Percentiles rank a stretch among this genome's conserved stretches.
phyloP scores from a whole-genome alignment of 1,140 invertebrate species.

The Penaeus japonicus region DNA sequence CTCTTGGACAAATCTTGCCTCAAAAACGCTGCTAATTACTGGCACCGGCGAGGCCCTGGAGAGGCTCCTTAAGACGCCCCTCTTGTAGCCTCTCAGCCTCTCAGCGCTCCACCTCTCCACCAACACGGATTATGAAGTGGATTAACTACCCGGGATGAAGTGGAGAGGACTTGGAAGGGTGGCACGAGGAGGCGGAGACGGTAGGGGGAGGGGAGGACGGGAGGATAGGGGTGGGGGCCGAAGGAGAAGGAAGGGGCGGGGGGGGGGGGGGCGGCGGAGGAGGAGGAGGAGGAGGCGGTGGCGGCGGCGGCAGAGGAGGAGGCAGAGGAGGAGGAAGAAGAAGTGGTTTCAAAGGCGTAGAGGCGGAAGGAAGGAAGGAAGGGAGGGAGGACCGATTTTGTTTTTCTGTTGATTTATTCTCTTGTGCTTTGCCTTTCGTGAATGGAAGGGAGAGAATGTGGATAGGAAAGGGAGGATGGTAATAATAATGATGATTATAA shows the following conservation, averaged over 20 bases:
- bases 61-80: conserved; percentile 4
- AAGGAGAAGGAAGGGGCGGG: too few relatives aligned
- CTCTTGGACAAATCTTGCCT: not conserved
- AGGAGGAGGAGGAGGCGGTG: not conserved
- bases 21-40: not conserved
- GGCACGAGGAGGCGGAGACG: not conserved
- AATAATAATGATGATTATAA: too few relatives aligned
- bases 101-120: not conserved
- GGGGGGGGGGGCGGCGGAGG: not conserved
- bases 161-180: not conserved
- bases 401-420: too few relatives aligned
- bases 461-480: too few relatives aligned
- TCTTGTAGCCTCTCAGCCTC: not conserved
- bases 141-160: not conserved
- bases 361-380: not conserved
- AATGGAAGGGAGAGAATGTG: too few relatives aligned
- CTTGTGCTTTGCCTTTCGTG: too few relatives aligned
- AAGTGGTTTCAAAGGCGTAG: not conserved
- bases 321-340: not conserved
- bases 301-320: not conserved
- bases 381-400: not conserved
- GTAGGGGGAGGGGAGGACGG: not conserved
- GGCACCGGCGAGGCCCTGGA: not conserved
- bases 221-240: too few relatives aligned
- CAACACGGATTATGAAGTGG: conserved; percentile 7